Base-by-base conservation (phyloP, 2,113 vertebrate genomes). In the Megaptera novaeangliae region DNA sequence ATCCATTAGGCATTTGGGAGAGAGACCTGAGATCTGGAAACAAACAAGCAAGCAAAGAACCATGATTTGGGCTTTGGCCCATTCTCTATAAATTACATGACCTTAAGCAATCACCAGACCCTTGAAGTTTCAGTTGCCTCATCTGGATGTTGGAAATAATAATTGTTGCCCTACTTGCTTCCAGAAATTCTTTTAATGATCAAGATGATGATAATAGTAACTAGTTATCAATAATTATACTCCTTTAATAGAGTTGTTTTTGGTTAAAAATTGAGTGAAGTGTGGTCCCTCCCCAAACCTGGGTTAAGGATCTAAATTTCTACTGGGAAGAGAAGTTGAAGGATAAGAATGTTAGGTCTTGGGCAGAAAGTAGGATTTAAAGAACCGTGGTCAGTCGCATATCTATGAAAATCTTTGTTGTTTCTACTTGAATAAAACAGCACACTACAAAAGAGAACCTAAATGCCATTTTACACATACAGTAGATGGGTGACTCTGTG, bases 351-450 rank as follows among this genome's bases (percentile, higher is more conserved):
- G 14, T 39, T 23, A 64, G 46, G 17, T 23, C 63, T 27, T 49
- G 63, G 4, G 10, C 61, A 80, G 66, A 68, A 39, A 80, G 59
- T 0, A 41, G n/a, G 34, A 75, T 41, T 6, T 23, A 27, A 85
- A 86, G 90, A 80, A 66, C 6, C 57, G 4, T 0, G 0, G 64
- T 12, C 1, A 34, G 1, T 25, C 18, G 1, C 12, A 4, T 9
- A 25, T 8, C 5, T 29, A 39, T 17, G 77, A 46, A 88, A 88
- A 61, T 21, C 39, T 29, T 80, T 11, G 39, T 88, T 7, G 4
- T 63, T 69, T 86, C 63, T 74, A 6, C 39, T 36, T 6, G 57
- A 71, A 49, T 7, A 57, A 39, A 14, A 25, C 52, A 27, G 36
- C 6, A 8, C 14, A 2, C 9, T 52, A 17, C 21, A 27, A 81